Evolutionary conservation across 2,888 invertebrate species (phyloP).

Genomic region (Eustalomyia histrio): DNA sequence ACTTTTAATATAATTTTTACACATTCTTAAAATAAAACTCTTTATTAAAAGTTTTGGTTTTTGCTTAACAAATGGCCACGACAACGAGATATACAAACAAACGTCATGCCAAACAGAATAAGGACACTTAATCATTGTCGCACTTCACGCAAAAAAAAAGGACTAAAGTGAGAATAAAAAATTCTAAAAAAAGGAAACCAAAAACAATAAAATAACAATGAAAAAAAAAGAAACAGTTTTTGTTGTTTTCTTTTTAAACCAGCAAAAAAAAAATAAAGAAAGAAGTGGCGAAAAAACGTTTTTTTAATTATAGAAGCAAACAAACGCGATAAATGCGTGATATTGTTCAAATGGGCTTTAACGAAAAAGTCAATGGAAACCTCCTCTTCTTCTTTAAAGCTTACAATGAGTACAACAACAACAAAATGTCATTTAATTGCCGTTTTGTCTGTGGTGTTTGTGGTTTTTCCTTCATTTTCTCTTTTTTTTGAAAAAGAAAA

Average conservation of each 20-base stretch:
- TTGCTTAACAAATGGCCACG: conserved; percentile 39
- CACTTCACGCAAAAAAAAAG: conserved; percentile 47
- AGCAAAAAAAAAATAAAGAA: conserved; percentile 29
- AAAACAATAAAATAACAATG: conserved; percentile 52
- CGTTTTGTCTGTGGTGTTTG: conserved; percentile 63
- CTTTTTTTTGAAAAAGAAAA: conserved; percentile 21
- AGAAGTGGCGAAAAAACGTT: conserved; percentile 63
- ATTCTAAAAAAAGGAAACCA: conserved; percentile 18
- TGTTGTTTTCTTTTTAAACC: conserved; percentile 31
- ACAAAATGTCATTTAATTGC: conserved; percentile 64
- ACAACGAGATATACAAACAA: conserved; percentile 14
- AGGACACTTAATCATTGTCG: conserved; percentile 64
- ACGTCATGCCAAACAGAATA: conserved; percentile 33
- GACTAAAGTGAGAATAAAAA: conserved; percentile 28
- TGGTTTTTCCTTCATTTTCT: conserved; percentile 38
- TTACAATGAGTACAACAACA: conserved; percentile 34
- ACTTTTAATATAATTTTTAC: conserved; percentile 57
- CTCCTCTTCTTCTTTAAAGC: not conserved
- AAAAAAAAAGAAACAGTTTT: conserved; percentile 43
- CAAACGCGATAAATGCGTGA: conserved; percentile 67
- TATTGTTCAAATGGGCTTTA: conserved; percentile 43
- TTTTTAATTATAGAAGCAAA: conserved; percentile 69
- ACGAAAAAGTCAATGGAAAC: conserved; percentile 40
- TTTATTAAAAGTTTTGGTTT: conserved; percentile 54
- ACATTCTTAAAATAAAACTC: conserved; percentile 36